These are phyloP conservation scores for Zaprionus taronus DNA, from an alignment of 1,140 invertebrate genomes.

Conservation along the genomic window DNA sequence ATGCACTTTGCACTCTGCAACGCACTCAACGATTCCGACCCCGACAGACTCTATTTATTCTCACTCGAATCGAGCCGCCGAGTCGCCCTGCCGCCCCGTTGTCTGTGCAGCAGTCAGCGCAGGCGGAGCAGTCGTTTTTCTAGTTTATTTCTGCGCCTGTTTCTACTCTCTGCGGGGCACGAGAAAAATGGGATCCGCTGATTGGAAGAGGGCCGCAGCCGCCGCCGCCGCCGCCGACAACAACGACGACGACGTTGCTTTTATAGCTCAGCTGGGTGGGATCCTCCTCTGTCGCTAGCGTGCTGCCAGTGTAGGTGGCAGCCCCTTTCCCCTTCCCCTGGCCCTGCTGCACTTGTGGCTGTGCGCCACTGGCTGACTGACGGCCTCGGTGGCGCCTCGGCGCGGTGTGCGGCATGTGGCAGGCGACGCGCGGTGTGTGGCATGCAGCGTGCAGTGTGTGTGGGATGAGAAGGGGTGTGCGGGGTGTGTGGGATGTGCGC, in stretches of 20 bases:
- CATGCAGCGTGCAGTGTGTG: neutral
- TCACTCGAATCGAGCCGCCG: constrained; percentile 48
- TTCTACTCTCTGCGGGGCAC: constrained; percentile 42
- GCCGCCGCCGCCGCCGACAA: constrained; percentile 19
- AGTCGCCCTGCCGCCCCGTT: constrained; percentile 13
- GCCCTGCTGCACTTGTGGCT: constrained; percentile 70
- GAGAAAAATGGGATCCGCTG: constrained; percentile 79
- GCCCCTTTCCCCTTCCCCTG: constrained; percentile 13
- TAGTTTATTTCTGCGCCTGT: constrained; percentile 74
- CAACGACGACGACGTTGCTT: constrained; percentile 45
- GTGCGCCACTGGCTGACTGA: constrained; percentile 69
- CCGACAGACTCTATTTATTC: constrained; percentile 12
- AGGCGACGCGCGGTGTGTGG: constrained; percentile 11
- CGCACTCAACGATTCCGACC: constrained; percentile 3
- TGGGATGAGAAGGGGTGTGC: neutral
- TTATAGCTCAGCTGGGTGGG: constrained; percentile 63
- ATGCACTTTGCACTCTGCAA: constrained; percentile 21
- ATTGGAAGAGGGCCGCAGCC: constrained; percentile 69
- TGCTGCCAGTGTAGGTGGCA: constrained; percentile 27
- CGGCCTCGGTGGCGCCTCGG: constrained; percentile 45
- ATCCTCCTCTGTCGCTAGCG: constrained; percentile 13
- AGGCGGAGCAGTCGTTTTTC: constrained; percentile 75
- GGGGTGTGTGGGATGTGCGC: constrained; percentile 25
- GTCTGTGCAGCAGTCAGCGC: constrained; percentile 42
- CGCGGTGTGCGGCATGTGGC: constrained; percentile 19